Percentiles rank a stretch among this genome's conserved stretches.
These are phyloP conservation scores for Drosophila mettleri DNA, from an alignment of 2,888 invertebrate genomes.

Conservation along the genomic window DNA sequence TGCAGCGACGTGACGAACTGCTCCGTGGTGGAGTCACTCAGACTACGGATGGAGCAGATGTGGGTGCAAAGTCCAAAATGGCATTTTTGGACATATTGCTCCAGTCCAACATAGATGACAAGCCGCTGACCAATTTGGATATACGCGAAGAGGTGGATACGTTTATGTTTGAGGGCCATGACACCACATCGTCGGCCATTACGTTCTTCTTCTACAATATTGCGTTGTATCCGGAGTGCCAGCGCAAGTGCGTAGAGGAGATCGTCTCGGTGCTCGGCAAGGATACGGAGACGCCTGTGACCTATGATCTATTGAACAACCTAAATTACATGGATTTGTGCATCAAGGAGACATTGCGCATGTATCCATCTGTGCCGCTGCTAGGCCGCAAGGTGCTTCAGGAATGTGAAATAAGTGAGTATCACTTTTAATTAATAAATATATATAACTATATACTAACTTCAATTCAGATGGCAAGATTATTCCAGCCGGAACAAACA, in stretches of 20 bases:
- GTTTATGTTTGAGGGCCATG: constrained; percentile 89
- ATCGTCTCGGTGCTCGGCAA: constrained; percentile 83
- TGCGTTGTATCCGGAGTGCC: constrained; percentile 85
- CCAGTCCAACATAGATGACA: constrained; percentile 87
- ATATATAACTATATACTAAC: neutral
- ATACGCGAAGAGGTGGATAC: constrained; percentile 90
- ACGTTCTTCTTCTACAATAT: constrained; percentile 86
- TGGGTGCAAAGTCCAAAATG: constrained; percentile 87
- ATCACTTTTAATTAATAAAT: neutral
- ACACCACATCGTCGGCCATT: constrained; percentile 86
- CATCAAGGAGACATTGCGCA: constrained; percentile 83
- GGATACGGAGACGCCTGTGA: constrained; percentile 79
- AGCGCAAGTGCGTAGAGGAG: constrained; percentile 85
- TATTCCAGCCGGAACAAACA: constrained; percentile 83
- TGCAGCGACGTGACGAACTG: constrained; percentile 84
- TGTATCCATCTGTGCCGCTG: constrained; percentile 84
- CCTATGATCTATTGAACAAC: constrained; percentile 80
- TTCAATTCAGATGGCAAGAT: constrained; percentile 80
- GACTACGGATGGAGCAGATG: constrained; percentile 78
- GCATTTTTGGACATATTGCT: constrained; percentile 89
- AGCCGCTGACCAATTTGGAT: constrained; percentile 87
- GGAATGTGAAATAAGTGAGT: constrained; percentile 84
- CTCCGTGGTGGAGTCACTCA: constrained; percentile 37
- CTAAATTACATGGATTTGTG: constrained; percentile 83
- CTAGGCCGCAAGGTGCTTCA: constrained; percentile 81